Evolutionary conservation across 2,888 invertebrate species (phyloP).

Genomic region (Diaprepes abbreviatus): DNA sequence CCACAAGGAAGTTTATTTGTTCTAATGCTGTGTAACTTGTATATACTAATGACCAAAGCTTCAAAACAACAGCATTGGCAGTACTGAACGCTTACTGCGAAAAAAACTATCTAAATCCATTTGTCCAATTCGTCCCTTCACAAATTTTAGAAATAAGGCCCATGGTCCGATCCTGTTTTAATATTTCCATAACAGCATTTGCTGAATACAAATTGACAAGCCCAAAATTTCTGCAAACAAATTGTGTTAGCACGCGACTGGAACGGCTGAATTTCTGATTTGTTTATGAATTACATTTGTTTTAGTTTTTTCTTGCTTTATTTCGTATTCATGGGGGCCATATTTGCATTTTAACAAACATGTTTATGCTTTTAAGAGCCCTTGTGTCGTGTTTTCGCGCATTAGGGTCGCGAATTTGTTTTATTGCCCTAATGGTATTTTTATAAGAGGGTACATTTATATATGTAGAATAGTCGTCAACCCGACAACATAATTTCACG

Average conservation of each 20-base stretch:
- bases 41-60: too few relatives aligned
- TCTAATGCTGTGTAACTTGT: too few relatives aligned
- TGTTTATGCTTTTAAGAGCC: constrained; percentile 2
- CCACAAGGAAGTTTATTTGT: too few relatives aligned
- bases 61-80: too few relatives aligned
- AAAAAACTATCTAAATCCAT: too few relatives aligned
- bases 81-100: too few relatives aligned
- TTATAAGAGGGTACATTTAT: not conserved
- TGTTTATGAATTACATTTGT: constrained; percentile 16
- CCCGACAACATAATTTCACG: not conserved
- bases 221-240: constrained; percentile 12
- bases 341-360: constrained; percentile 13
- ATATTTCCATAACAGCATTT: not conserved
- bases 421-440: not conserved
- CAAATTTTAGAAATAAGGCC: too few relatives aligned
- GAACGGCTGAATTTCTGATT: constrained; percentile 11
- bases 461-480: not conserved
- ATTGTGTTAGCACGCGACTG: constrained; percentile 12
- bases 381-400: constrained; percentile 1
- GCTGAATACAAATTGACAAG: constrained; percentile 18
- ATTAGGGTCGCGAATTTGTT: constrained; percentile 1
- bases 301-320: constrained; percentile 4
- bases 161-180: not conserved
- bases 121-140: too few relatives aligned
- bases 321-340: constrained; percentile 6